Base-by-base conservation (phyloP, 2,888 invertebrate species). In the Rhimphoctona megacephalus region DNA sequence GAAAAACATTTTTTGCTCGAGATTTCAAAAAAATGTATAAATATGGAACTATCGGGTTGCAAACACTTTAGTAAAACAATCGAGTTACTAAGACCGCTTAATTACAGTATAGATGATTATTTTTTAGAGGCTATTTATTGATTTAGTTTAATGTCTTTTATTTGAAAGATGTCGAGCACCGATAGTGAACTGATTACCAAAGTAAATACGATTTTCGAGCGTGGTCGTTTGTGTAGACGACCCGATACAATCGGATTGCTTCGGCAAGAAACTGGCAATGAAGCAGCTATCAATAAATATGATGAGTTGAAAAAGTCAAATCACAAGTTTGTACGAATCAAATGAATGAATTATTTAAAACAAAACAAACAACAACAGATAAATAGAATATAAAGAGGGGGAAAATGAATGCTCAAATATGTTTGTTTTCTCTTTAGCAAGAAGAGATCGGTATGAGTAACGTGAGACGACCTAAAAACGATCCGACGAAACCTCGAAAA, bases 381-480 rank as follows among this genome's bases (percentile, higher is more conserved):
- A 25, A 70, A 22, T 25, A 25, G n/a, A 11, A 11, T 5, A 11
- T 8, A 33, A 3, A 25, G 19, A 17, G 14, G 3, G 25, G 17
- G 19, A 14, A 6, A 52, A 54, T 30, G 22, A 52, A 52, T 19
- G 14, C 25, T 57, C 14, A 14, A 57, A 57, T 57, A 30, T 4
- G 0, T 57, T 57, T n/a, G 25, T 25, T 25, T 57, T 6, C 7
- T 76, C 25, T n/a, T 46, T 33, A 89, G 69, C 61, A 76, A 39
- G 46, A 33, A 46, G 81, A 87, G 49, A 79, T 90, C 74, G 89
- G 88, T 7, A 86, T 88, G 3, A 90, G 87, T 81, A 90, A 91
- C 76, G 87, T 90, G 11, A 77, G 81, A 79, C 81, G 88, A 36
- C 89, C 88, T 11, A 88, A 81, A 57, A 85, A 85, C 67, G 73